Evolutionary conservation across 2,888 invertebrate genomes (phyloP), one percentile per base, ranked within the genome.

Genomic region (Stramonita haemastoma): DNA sequence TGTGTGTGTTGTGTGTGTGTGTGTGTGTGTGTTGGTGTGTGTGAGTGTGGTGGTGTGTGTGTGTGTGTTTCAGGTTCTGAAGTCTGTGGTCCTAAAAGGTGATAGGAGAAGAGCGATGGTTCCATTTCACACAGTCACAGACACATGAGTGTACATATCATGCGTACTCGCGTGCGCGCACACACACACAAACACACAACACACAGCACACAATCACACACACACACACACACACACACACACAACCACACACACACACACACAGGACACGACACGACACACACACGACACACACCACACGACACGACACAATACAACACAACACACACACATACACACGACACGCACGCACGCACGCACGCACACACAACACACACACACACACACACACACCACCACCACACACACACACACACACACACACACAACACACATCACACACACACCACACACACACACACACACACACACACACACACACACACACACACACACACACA

Each of bases 321-420:
- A 73, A n/a, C n/a, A n/a, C 73, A 73, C 73, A n/a, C 73, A n/a
- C 73, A n/a, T n/a, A n/a, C 73, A n/a, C 73, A 73, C 73, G 4
- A 22, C 73, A 73, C 73, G n/a, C 73, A 73, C 73, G n/a, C 73
- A 73, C 73, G 26, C 73, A 73, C 73, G n/a, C n/a, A 73, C 73
- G n/a, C 73, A 73, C 73, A 73, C 73, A 73, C 73, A 73, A 13
- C 73, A 73, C 73, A 73, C 73, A 73, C 73, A 73, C 73, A 73
- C n/a, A 73, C 73, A 73, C 73, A 73, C 73, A 73, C 73, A 73
- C 73, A 73, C n/a, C n/a, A n/a, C n/a, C n/a, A n/a, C n/a, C n/a
- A n/a, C 73, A 73, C n/a, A 2, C 8, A 73, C 73, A 73, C 73
- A 73, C 73, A 73, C 73, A 73, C n/a, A 73, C 73, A 73, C 73